phyloP scores from a whole-genome alignment of 2,888 invertebrate species.

The Leptura quadrifasciata region DNA sequence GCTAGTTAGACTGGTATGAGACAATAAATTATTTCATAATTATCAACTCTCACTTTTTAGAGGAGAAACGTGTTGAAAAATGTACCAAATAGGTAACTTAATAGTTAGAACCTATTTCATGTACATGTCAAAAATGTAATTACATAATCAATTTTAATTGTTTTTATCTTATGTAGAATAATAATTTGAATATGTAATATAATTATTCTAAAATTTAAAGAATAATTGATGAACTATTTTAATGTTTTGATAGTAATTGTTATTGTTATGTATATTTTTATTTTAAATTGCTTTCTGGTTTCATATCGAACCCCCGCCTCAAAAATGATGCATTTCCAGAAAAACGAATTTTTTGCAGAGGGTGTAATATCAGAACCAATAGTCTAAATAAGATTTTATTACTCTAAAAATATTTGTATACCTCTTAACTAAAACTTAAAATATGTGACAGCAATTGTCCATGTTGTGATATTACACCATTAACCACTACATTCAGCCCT shows the following conservation, averaged over 20 bases:
- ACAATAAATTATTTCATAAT: conserved; percentile 40
- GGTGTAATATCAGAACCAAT: too few relatives aligned
- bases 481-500: too few relatives aligned
- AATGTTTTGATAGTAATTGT: conserved; percentile 42
- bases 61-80: background rate
- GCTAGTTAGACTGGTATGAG: conserved; percentile 48
- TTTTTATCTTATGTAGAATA: conserved; percentile 14
- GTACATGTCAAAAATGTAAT: conserved; percentile 7
- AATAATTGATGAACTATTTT: conserved; percentile 32
- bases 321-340: too few relatives aligned
- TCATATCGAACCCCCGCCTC: too few relatives aligned
- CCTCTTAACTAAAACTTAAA: too few relatives aligned
- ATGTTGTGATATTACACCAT: too few relatives aligned
- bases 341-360: too few relatives aligned
- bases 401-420: too few relatives aligned
- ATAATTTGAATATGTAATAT: background rate
- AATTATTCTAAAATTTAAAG: conserved; percentile 21
- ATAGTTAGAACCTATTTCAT: conserved; percentile 3
- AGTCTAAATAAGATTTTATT: too few relatives aligned
- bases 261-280: conserved; percentile 55
- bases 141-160: conserved; percentile 14
- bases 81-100: conserved; percentile 11
- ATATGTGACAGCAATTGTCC: too few relatives aligned
- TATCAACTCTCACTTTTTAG: conserved; percentile 24
- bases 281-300: conserved; percentile 36